phyloP scores from a whole-genome alignment of 2,113 vertebrate genomes.

The Dipodomys spectabilis region DNA sequence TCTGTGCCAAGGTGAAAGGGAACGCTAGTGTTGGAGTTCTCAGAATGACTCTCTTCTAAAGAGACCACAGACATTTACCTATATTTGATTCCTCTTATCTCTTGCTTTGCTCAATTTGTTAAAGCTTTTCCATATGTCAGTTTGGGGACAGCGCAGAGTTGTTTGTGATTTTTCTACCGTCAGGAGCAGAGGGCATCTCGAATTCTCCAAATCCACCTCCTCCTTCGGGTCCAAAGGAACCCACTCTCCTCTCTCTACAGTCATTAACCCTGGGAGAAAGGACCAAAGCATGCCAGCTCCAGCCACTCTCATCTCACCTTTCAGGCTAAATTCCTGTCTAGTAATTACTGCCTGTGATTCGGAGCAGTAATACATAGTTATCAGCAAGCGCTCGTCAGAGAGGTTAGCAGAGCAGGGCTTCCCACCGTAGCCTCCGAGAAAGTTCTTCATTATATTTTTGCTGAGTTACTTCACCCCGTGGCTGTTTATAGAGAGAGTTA shows the following conservation, averaged over 20 bases:
- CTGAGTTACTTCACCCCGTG: not conserved
- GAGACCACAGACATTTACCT: not conserved
- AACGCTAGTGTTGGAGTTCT: not conserved
- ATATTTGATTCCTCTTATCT: not conserved
- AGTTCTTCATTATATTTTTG: constrained; percentile 35
- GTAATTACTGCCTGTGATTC: constrained; percentile 66
- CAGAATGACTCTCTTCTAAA: not conserved
- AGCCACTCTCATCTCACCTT: constrained; percentile 48
- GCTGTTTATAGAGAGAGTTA: constrained; percentile 35
- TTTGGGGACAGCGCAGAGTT: not conserved
- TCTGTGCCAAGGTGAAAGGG: no score
- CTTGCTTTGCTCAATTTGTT: not conserved
- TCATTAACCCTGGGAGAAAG: not conserved
- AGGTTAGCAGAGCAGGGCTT: constrained; percentile 49
- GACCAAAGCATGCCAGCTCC: not conserved
- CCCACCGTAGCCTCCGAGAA: not conserved
- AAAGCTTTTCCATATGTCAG: constrained; percentile 2
- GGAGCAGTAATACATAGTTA: constrained; percentile 36
- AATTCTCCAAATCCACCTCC: not conserved
- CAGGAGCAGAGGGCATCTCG: not conserved
- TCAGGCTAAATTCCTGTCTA: constrained; percentile 44
- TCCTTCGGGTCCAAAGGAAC: not conserved
- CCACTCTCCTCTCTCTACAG: not conserved
- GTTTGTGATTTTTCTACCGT: not conserved
- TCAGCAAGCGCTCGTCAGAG: constrained; percentile 51